A percentile compares a stretch with the other conserved stretches of the same genome.
Conservation (phyloP, 2,888 invertebrate genomes). For the Schizaphis graminum region DNA sequence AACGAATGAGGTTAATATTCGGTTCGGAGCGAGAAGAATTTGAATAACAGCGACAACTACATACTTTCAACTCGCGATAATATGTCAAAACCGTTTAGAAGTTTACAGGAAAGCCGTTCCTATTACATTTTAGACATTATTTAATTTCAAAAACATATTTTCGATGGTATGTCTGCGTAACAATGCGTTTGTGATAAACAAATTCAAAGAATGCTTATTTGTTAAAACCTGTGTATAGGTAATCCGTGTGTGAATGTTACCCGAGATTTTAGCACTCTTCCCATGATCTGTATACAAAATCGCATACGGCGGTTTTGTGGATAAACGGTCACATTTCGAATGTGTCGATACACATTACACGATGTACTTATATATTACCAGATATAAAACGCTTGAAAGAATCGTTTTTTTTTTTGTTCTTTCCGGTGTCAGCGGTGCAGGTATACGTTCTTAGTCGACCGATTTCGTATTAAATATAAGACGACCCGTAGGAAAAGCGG, state of each 20-base stretch:
- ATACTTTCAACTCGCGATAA: background rate
- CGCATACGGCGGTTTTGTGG: background rate
- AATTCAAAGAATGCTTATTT: background rate
- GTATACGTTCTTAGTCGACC: background rate
- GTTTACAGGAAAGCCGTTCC: background rate
- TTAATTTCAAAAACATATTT: background rate
- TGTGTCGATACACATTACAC: background rate
- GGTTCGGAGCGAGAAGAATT: background rate
- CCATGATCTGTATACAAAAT: background rate
- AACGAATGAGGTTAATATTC: background rate
- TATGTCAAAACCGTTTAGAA: background rate
- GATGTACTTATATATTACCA: too few species aligned
- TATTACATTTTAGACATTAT: background rate
- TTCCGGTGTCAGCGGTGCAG: too few species aligned
- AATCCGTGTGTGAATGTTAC: background rate
- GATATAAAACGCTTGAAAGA: background rate
- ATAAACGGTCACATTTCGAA: rapidly evolving
- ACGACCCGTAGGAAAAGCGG: background rate
- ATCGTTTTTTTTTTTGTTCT: background rate
- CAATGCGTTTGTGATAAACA: background rate
- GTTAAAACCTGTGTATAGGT: background rate
- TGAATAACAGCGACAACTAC: background rate
- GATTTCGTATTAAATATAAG: background rate
- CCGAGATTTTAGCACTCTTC: background rate
- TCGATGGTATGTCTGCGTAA: background rate